Evolutionary conservation across 2,113 vertebrate genomes (phyloP).

Genomic region (Myrmophylax atrothorax): DNA sequence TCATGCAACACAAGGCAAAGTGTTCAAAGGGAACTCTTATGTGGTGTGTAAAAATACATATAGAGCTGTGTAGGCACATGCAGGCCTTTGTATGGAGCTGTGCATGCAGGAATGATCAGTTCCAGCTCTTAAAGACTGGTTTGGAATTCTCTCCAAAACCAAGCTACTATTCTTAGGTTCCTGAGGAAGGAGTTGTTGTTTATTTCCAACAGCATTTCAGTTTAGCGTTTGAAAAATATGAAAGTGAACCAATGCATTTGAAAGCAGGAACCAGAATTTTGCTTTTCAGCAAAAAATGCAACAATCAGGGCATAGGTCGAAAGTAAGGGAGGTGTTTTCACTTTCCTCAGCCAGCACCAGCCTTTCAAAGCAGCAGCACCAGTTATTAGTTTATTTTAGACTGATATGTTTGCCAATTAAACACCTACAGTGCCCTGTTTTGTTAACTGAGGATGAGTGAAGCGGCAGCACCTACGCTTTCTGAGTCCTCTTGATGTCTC

Average conservation of each 20-base stretch:
- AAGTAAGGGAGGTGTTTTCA: not conserved
- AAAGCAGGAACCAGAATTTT: not conserved
- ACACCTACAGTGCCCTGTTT: slow-evolving; percentile 4
- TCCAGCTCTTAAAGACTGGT: not conserved
- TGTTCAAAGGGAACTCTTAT: not conserved
- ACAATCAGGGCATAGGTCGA: not conserved
- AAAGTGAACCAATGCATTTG: not conserved
- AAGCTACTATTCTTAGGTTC: not conserved
- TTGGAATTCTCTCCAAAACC: not conserved
- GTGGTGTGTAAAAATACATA: not conserved
- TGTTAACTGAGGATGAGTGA: slow-evolving; percentile 34
- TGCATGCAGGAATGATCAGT: not conserved
- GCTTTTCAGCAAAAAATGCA: not conserved
- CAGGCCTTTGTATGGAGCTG: not conserved
- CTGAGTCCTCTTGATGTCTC: not conserved
- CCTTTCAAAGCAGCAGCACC: not conserved
- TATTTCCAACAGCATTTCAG: not conserved
- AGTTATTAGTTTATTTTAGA: not conserved
- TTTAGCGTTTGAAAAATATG: not conserved
- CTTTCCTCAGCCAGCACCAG: not conserved
- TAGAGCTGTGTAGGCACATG: not conserved
- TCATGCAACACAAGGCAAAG: not conserved
- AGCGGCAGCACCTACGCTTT: not conserved
- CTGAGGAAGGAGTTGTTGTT: not conserved
- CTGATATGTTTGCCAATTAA: slow-evolving; percentile 72